phyloP scores from a whole-genome alignment of 2,888 invertebrate genomes.

The Zaprionus lineosus region DNA sequence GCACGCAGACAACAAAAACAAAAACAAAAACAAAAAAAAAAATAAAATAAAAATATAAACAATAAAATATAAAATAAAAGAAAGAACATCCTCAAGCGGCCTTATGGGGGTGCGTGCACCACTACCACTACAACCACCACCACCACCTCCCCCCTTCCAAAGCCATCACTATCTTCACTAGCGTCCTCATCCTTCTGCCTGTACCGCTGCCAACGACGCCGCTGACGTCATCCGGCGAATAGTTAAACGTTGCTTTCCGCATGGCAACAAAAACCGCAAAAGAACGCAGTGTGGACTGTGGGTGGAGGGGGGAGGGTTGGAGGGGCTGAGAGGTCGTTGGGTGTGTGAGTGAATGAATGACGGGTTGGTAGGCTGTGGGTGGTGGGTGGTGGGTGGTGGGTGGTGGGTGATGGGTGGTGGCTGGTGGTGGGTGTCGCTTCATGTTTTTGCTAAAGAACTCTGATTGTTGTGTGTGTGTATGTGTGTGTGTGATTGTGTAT shows the following conservation, averaged over 20 bases:
- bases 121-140: neutral
- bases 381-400: too few species aligned
- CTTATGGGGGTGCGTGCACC: too few species aligned
- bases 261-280: slow-evolving; percentile 47
- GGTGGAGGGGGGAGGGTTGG: neutral
- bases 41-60: neutral
- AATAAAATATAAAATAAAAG: neutral
- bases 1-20: slow-evolving; percentile 34
- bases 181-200: neutral
- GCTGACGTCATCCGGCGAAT: slow-evolving; percentile 29
- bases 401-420: too few species aligned
- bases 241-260: slow-evolving; percentile 40
- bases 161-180: neutral
- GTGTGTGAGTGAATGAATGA: neutral
- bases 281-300: neutral
- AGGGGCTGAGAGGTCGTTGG: neutral
- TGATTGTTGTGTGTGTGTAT: neutral
- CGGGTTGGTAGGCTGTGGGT: neutral
- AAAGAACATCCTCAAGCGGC: too few species aligned
- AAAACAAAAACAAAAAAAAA: neutral
- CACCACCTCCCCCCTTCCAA: neutral
- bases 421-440: too few species aligned
- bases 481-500: neutral
- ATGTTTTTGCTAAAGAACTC: neutral
- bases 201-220: too few species aligned